phyloP scores from a whole-genome alignment of 2,113 vertebrate genomes.

The Chroicocephalus ridibundus region DNA sequence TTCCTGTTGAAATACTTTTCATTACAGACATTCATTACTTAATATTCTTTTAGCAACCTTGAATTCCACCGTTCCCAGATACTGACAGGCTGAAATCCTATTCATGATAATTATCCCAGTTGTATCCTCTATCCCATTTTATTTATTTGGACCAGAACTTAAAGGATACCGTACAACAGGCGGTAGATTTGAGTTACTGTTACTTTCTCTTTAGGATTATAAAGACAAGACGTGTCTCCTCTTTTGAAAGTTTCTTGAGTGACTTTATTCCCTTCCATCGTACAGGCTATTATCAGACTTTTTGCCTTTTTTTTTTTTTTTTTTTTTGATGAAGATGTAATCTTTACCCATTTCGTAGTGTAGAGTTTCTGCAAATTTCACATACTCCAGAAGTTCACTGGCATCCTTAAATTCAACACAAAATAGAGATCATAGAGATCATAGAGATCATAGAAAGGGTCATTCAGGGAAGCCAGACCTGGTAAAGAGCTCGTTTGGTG shows the following conservation, averaged over 20 bases:
- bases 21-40: background rate
- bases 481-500: background rate
- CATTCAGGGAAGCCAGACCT: background rate
- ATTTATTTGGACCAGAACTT: background rate
- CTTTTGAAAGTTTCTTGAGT: background rate
- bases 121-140: background rate
- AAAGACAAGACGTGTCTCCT: background rate
- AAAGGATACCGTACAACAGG: background rate
- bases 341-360: background rate
- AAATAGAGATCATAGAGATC: background rate
- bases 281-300: background rate
- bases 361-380: background rate
- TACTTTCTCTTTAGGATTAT: background rate
- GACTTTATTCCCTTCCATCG: background rate
- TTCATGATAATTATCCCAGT: background rate
- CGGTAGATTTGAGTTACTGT: background rate
- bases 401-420: background rate
- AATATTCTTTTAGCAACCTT: slow-evolving; percentile 9
- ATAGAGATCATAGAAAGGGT: background rate
- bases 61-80: slow-evolving; percentile 28
- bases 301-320: background rate
- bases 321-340: no score
- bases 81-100: slow-evolving; percentile 17
- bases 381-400: background rate
- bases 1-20: slow-evolving; percentile 58